Evolutionary conservation across 2,797 vertebrate genomes (phyloP), one percentile per base, ranked within the genome.

Genomic region (Dendrocincla tyrannina): DNA sequence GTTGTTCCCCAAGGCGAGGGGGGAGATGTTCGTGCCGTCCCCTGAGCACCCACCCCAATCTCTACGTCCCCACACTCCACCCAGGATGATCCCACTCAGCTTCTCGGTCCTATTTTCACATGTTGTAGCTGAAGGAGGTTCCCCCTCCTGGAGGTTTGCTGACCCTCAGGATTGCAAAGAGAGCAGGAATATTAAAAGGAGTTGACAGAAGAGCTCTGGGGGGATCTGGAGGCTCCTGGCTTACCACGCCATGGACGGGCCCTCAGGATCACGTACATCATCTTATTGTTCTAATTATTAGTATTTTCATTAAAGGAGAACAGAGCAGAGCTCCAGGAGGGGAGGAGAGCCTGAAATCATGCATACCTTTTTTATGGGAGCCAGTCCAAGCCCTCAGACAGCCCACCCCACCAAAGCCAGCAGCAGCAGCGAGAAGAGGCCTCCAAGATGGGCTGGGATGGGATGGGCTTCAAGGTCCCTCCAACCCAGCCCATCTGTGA

Each of bases 121-220:
- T 24, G 1, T 81, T 58, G 42, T 18, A 50, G 39, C 35, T 91
- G 52, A 37, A 86, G n/a, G 41, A 87, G 28, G 73, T 95, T 55
- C 67, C 46, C 72, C 12, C 66, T 86, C 4, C 1, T 23, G 64
- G 35, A 91, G 13, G 49, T 46, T 91, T 84, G 35, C 42, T 80
- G 70, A 80, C 84, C 42, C 7, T 55, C 30, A 85, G 67, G 27
- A 55, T 25, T 93, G 70, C 53, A 47, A 70, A 83, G 46, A 96
- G 60, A 2, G 1, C 52, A 78, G 63, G 55, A 85, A 96, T 96
- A 96, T 95, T 96, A 96, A 92, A 33, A 97, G 59, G 68, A 97
- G 95, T 95, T 95, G 96, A 96, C 86, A 77, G 95, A 96, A 91
- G 81, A 88, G 81, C n/a, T 92, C 93, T 82, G 72, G 5, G 30